These are phyloP conservation scores for Rhinophrynus dorsalis DNA, from an alignment of 2,797 vertebrate species.

Conservation along the genomic window DNA sequence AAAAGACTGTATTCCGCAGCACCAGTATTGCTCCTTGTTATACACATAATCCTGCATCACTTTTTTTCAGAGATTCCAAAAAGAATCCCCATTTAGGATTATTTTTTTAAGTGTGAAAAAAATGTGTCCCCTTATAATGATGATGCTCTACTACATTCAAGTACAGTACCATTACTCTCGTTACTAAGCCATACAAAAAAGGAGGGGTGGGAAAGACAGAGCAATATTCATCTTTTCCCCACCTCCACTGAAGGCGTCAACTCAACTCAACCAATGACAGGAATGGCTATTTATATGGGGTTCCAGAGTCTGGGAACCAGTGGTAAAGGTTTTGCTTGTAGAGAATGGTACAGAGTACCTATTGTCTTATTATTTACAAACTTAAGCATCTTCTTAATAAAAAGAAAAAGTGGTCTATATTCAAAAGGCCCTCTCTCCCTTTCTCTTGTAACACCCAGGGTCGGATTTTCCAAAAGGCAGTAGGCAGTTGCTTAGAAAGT, in stretches of 20 bases:
- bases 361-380: conserved; percentile 50
- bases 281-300: conserved; percentile 58
- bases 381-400: conserved; percentile 34
- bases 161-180: conserved; percentile 42
- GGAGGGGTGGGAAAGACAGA: not conserved
- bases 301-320: conserved; percentile 56
- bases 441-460: not conserved
- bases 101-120: conserved; percentile 12
- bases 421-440: conserved; percentile 9
- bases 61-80: conserved; percentile 17
- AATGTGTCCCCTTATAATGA: conserved; percentile 25
- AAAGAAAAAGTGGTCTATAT: conserved; percentile 46
- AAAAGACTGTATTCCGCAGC: not conserved
- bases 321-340: conserved; percentile 42
- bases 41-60: conserved; percentile 7
- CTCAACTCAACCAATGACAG: conserved; percentile 54
- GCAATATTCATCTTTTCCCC: not conserved
- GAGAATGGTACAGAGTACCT: conserved; percentile 44
- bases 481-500: too few species aligned
- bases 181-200: not conserved
- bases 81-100: conserved; percentile 19
- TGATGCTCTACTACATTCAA: conserved; percentile 41
- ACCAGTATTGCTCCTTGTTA: not conserved
- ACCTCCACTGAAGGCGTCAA: conserved; percentile 9
- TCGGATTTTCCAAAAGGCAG: too few species aligned